Base-by-base conservation (phyloP, 2,888 invertebrate genomes). In the Buathra laborator region DNA sequence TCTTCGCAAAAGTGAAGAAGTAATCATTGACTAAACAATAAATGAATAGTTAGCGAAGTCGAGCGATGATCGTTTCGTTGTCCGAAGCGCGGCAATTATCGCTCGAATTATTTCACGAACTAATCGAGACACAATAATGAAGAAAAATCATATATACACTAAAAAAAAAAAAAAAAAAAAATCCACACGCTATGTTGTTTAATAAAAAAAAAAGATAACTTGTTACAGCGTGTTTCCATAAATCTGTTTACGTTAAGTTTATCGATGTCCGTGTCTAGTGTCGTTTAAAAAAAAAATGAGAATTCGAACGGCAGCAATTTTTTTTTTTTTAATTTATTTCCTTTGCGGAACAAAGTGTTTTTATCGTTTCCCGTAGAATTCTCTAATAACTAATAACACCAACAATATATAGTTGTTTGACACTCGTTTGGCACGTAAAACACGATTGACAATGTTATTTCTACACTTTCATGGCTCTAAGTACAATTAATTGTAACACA, bases 211-310 rank as follows among this genome's bases (percentile, higher is more conserved):
- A 70, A 62, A 81, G n/a, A n/a, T n/a, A n/a, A 16, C 78, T 74
- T 85, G 85, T 85, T 85, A 67, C 82, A 85, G 79, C 75, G 79
- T 82, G 82, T 72, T 29, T 53, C 46, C 19, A 82, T 79, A 79
- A 59, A 82, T 85, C 56, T 71, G 77, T 82, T 82, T 62, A 53
- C 43, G 82, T 85, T 80, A 85, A 79, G 85, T 85, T 85, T 85
- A 76, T 78, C 78, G 62, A 59, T 62, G 79, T 78, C 76, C 76
- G 82, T 62, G 75, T 78, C 64, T 78, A 84, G 75, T 78, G 46
- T 70, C 77, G 53, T 64, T 56, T 29, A 62, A 43, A 68, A 37
- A n/a, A 68, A 64, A 74, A 48, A n/a, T 19, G 56, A 32, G 46
- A 62, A 1, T 29, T 72, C 19, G 32, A 79, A 44, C 48, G 37